Evolutionary conservation across 2,888 invertebrate species (phyloP), one percentile per base, ranked within the genome.

Genomic region (Drosophila demipolita): DNA sequence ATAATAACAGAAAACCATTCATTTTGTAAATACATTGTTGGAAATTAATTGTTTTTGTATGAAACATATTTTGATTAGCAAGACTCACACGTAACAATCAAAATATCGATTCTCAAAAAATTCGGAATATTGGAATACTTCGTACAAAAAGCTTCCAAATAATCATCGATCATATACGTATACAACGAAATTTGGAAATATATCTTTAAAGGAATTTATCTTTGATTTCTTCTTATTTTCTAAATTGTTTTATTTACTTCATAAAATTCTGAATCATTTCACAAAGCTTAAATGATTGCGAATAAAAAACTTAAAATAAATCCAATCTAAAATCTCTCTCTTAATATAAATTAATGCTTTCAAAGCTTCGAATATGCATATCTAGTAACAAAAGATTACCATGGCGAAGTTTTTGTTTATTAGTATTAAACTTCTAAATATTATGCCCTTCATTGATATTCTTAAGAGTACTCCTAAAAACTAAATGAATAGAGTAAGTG

Each of bases 361-460:
- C 12, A 45, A 20, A 1, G 42, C 12, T 42, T 42, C 12, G 20
- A 15, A 45, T 15, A 20, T 23, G 20, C 8, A 20, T 45, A 20
- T 26, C 26, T 26, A 45, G 45, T 45, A 45, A 23, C 20, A 45
- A 7, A 45, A 23, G 5, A 15, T 45, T 2, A 35, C 1, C 15
- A 15, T 35, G 15, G 15, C 23, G 20, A 35, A 40, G 20, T 20
- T 6, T 12, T 17, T n/a, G 7, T n/a, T 33, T 35, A 17, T 64
- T 65, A 33, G 20, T 12, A 33, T 35, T 42, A 5, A 57, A 36
- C 12, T 4, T 15, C 38, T 15, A 20, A 32, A 40, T 32, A 53
- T 35, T 45, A 36, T 45, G 23, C 42, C 36, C 29, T 65, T 66
- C 23, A 15, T 53, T 53, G 29, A 53, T 36, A 35, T 12, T 66